Base-by-base conservation (phyloP, 2,888 invertebrate species). In the Latheticus oryzae region DNA sequence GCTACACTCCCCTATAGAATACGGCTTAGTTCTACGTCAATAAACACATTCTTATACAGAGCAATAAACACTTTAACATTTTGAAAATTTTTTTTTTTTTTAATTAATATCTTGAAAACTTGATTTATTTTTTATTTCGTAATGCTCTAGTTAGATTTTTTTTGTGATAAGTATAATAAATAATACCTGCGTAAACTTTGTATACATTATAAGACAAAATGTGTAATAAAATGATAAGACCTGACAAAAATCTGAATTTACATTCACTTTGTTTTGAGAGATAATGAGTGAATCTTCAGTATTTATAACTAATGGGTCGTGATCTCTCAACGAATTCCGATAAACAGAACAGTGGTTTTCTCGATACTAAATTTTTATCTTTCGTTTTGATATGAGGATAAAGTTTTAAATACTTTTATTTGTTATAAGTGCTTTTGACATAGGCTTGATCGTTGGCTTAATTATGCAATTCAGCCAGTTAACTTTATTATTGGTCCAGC, bases 391-490 rank as follows among this genome's bases (percentile, higher is more conserved):
- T n/a, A 5, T 12, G n/a, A 33, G 13, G n/a, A 37, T 9, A 19
- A 8, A 11, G 43, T 48, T 35, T 2, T 8, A 9, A 28, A 30
- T 40, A 12, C 19, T 40, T 38, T 32, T 30, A 40, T 53, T 30
- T 35, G 38, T 48, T 42, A 42, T 38, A 47, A 52, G 45, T 53
- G 48, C 47, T 45, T 58, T 58, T 58, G 38, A 19, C 24, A 24
- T 17, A 33, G 53, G 53, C 58, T 53, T 58, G 53, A 54, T 53
- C 40, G 32, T 48, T 24, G 48, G 48, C 45, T 67, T 67, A 65
- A 65, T 65, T 65, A 62, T 62, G 68, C 65, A 70, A 70, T 70
- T 71, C 66, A 71, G 66, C 68, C 62, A 64, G 68, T 70, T 71
- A 69, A 70, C 48, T 58, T 63, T 42, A 42, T 59, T 59, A 37